Evolutionary conservation across 2,888 invertebrate species (phyloP).

Genomic region (Zhuqinia jingwanae): DNA sequence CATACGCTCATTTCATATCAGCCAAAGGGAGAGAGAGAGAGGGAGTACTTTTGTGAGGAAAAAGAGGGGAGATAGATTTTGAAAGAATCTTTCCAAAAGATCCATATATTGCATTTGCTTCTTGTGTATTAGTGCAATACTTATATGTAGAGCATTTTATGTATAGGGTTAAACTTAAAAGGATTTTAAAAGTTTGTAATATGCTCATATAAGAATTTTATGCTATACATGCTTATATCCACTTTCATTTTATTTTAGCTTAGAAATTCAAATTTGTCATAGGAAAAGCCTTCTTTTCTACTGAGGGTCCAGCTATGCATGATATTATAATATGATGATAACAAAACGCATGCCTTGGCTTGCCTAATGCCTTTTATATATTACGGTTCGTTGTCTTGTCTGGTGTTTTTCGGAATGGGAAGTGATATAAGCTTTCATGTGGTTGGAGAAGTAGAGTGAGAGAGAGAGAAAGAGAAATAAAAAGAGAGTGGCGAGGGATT

Average conservation of each 20-base stretch:
- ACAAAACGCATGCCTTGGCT: slow-evolving; percentile 1
- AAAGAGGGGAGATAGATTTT: slow-evolving; percentile 6
- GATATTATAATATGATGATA: not conserved
- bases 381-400: slow-evolving; percentile 9
- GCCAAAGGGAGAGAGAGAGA: no score
- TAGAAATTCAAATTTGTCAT: slow-evolving; percentile 78
- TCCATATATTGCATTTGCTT: slow-evolving; percentile 27
- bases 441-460: no score
- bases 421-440: no score
- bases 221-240: not conserved
- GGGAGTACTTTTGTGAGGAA: slow-evolving; percentile 23
- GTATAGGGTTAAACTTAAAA: slow-evolving; percentile 2
- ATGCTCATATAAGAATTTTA: not conserved
- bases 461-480: no score
- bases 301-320: not conserved
- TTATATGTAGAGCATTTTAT: no score
- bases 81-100: no score
- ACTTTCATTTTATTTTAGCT: slow-evolving; percentile 76
- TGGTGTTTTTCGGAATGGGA: not conserved
- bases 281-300: slow-evolving; percentile 62
- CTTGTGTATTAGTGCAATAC: no score
- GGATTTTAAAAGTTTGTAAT: not conserved
- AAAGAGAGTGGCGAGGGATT: not conserved
- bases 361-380: not conserved
- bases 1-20: not conserved